These are phyloP conservation scores for Agapornis canus DNA, from an alignment of 2,797 vertebrate species.

Conservation along the genomic window DNA sequence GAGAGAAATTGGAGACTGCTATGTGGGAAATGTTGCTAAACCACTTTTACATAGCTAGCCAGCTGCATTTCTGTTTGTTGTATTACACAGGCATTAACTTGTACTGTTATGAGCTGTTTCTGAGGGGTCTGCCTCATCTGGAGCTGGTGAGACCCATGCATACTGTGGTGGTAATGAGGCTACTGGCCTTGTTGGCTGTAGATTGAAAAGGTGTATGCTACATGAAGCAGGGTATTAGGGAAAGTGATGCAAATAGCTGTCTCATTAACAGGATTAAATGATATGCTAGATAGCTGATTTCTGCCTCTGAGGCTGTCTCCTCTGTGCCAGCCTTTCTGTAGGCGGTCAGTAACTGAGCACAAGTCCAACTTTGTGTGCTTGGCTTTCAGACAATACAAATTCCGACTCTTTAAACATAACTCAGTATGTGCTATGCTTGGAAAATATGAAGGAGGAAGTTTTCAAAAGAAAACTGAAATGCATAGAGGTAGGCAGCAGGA, in stretches of 20 bases:
- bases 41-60: neutral
- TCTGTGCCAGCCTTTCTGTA: neutral
- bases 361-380: accelerated
- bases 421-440: neutral
- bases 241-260: neutral
- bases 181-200: neutral
- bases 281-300: neutral
- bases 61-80: neutral
- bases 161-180: neutral
- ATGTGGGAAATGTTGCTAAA: neutral
- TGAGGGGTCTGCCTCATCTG: neutral
- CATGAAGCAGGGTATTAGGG: neutral
- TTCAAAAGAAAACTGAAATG: neutral
- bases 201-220: neutral
- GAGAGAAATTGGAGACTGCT: neutral
- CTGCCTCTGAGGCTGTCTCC: neutral
- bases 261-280: neutral
- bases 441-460: neutral
- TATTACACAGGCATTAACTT: neutral
- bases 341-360: neutral
- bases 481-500: neutral
- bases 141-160: neutral
- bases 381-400: neutral
- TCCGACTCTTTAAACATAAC: neutral
- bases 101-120: neutral